A percentile compares a stretch with the other conserved stretches of the same genome.
These are phyloP conservation scores for Drosophila pallidifrons DNA, from an alignment of 1,140 invertebrate genomes.

Conservation along the genomic window DNA sequence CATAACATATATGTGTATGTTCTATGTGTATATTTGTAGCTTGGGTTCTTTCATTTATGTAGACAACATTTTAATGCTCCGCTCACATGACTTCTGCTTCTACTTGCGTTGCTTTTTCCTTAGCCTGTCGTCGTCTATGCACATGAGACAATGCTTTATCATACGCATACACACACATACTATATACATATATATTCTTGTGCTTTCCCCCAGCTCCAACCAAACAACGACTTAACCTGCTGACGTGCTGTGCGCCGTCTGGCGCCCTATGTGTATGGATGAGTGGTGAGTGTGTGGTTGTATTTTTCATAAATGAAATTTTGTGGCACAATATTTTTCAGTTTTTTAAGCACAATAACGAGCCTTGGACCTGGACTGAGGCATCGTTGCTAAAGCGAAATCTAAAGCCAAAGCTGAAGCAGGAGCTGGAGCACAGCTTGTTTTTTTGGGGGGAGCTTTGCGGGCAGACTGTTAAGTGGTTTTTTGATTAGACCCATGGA, in stretches of 20 bases:
- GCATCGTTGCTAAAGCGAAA: constrained; percentile 12
- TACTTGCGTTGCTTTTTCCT: constrained; percentile 7
- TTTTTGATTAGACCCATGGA: constrained; percentile 73
- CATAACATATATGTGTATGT: too few species aligned
- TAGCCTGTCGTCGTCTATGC: constrained; percentile 46
- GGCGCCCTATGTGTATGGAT: constrained; percentile 14
- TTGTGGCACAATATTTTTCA: constrained; percentile 72
- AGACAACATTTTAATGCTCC: constrained; percentile 50
- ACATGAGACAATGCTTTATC: constrained; percentile 79
- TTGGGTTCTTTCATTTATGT: constrained; percentile 20
- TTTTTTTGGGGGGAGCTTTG: not conserved
- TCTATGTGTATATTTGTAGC: not conserved
- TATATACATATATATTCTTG: constrained; percentile 8
- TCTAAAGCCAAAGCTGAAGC: constrained; percentile 8
- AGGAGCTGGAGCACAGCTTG: not conserved
- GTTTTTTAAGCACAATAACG: constrained; percentile 59
- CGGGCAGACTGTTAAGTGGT: constrained; percentile 69
- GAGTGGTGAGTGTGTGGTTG: not conserved
- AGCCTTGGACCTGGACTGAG: constrained; percentile 8
- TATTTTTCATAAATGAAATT: constrained; percentile 74
- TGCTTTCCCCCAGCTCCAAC: not conserved
- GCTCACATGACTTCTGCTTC: constrained; percentile 63
- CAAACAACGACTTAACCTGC: not conserved
- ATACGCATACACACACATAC: constrained; percentile 33
- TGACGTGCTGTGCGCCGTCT: constrained; percentile 35